Evolutionary conservation across 2,888 invertebrate genomes (phyloP), one percentile per base, ranked within the genome.

Genomic region (Spatulosminthurus flaviceps): DNA sequence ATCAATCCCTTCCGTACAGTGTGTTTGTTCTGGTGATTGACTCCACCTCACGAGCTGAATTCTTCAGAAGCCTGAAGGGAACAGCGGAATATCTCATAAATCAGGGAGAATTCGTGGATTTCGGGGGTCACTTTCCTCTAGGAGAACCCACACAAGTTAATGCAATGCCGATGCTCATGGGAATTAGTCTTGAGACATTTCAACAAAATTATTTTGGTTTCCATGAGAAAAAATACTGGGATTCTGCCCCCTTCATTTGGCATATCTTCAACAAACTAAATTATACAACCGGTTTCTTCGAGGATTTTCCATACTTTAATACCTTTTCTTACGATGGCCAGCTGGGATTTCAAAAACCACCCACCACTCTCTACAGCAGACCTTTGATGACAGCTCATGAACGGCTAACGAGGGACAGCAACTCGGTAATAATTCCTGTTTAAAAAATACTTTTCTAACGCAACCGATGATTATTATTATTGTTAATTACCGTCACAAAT

Each of bases 361-460:
- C 82, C 13, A 81, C 82, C 2, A 82, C 82, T 34, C 79, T 81
- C 22, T 83, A 82, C 43, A 16, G 77, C 4, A 72, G 81, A 41
- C 82, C 83, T 0, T 67, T 83, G 19, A 66, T 81, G 26, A 70
- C 73, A 9, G 75, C 79, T 13, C 51, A 51, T 51, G 16, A 5
- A 13, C 5, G 16, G n/a, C 1, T 51, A 2, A 51, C 51, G 16
- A n/a, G n/a, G n/a, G n/a, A n/a, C n/a, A n/a, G n/a, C n/a, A n/a
- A n/a, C n/a, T n/a, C n/a, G n/a, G n/a, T n/a, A n/a, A n/a, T n/a
- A n/a, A n/a, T n/a, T n/a, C n/a, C n/a, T n/a, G n/a, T n/a, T n/a
- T n/a, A n/a, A n/a, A n/a, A n/a, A n/a, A n/a, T n/a, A n/a, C n/a
- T n/a, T n/a, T n/a, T n/a, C n/a, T n/a, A n/a, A n/a, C n/a, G n/a